Evolutionary conservation across 2,888 invertebrate genomes (phyloP).

Genomic region (Nymphalis urticae): DNA sequence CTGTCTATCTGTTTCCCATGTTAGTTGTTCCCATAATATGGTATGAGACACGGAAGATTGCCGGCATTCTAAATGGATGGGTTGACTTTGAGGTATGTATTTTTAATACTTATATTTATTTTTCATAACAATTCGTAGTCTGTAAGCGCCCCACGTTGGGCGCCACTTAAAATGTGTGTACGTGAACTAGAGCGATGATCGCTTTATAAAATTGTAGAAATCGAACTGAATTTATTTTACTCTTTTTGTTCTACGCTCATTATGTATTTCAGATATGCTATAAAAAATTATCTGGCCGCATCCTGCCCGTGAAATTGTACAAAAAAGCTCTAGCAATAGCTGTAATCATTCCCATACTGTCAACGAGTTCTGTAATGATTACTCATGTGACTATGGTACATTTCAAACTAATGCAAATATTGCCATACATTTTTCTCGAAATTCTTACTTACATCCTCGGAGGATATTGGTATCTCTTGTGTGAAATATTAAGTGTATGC

Average conservation of each 20-base stretch:
- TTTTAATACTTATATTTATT: too few species aligned
- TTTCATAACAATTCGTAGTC: background rate
- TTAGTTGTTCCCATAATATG: conserved; percentile 84
- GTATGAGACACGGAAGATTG: conserved; percentile 85
- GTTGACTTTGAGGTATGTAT: conserved; percentile 84
- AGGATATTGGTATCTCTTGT: conserved; percentile 87
- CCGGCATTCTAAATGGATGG: conserved; percentile 83
- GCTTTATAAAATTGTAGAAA: too few species aligned
- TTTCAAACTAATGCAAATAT: conserved; percentile 83
- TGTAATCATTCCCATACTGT: conserved; percentile 82
- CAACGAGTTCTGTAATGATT: conserved; percentile 83
- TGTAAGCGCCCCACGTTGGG: too few species aligned
- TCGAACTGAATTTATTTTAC: too few species aligned
- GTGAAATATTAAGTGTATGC: conserved; percentile 83
- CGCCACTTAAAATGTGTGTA: too few species aligned
- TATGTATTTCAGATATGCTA: conserved; percentile 77
- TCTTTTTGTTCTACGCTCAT: background rate
- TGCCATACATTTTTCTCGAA: conserved; percentile 87
- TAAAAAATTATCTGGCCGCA: conserved; percentile 81
- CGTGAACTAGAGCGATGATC: too few species aligned
- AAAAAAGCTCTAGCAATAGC: conserved; percentile 82
- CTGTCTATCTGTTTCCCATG: conserved; percentile 86
- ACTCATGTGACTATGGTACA: conserved; percentile 87
- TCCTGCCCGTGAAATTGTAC: conserved; percentile 80
- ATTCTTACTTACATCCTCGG: conserved; percentile 86